Evolutionary conservation across 2,888 invertebrate genomes (phyloP), one percentile per base, ranked within the genome.

Genomic region (Danaus chrysippus): DNA sequence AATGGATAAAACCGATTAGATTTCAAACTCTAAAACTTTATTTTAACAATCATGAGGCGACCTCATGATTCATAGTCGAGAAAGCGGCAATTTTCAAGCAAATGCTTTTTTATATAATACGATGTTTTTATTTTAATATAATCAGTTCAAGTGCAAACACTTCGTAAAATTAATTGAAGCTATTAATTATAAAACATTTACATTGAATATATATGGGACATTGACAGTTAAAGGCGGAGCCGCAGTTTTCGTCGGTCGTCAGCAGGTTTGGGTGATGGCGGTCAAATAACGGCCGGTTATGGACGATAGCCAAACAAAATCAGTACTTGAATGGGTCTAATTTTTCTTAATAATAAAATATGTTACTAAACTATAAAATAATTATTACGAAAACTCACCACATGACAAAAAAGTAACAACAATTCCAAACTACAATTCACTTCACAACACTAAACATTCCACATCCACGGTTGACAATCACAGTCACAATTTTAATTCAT

Each of bases 211-310:
- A 46, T 46, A 54, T 49, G 61, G 44, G 58, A 53, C 43, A 62
- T 61, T 64, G 65, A 69, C 73, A 75, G 74, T 73, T 49, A 79
- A 81, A 87, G 87, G 87, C 80, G 87, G 84, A 83, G 86, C 78
- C 84, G 80, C 64, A 75, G 71, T 59, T 71, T 72, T 73, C 75
- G 77, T 76, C 77, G 76, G 77, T 74, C 75, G 77, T 76, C 77
- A 77, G 76, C 77, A 79, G 78, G 84, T 85, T 85, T 83, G 84
- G 84, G 84, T 84, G 87, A 89, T 91, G 91, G 91, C 91, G 91
- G 90, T 90, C 86, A 86, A 86, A 82, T 85, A 88, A 87, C 87
- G 88, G 87, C 85, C 81, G 78, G 76, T 54, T 71, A 71, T 15
- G 68, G 70, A 66, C 62, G 62, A 66, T 68, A 74, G 61, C 59